These are phyloP conservation scores for Tapirus indicus DNA, from an alignment of 2,797 vertebrate genomes.

Conservation along the genomic window DNA sequence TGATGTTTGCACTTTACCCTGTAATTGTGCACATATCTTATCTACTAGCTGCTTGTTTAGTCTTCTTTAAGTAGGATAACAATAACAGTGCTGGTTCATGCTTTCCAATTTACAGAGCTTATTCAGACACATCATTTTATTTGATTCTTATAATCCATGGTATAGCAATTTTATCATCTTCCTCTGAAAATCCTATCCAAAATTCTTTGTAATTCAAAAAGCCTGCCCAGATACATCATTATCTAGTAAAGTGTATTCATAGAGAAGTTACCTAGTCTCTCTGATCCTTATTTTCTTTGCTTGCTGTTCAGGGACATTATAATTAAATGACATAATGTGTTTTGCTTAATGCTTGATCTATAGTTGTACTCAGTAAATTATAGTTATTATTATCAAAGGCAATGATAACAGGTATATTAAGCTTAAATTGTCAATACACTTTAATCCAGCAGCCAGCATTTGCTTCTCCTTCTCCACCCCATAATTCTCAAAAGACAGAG, in stretches of 20 bases:
- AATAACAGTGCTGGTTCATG: neutral
- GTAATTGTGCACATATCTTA: neutral
- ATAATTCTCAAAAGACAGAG: neutral
- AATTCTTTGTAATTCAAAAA: neutral
- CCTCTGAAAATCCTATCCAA: neutral
- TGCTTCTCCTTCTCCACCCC: neutral
- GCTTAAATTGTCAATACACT: neutral
- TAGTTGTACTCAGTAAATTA: neutral
- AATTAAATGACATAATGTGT: neutral
- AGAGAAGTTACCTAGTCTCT: neutral
- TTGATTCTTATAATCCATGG: neutral
- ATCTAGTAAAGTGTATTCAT: neutral
- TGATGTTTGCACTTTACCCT: neutral
- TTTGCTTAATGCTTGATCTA: neutral
- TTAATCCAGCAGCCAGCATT: neutral
- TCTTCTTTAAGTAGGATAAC: neutral
- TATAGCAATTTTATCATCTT: neutral
- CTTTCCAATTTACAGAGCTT: neutral
- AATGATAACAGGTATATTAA: neutral
- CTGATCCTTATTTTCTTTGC: neutral
- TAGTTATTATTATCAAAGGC: neutral
- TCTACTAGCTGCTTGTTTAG: neutral
- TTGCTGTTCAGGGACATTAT: neutral
- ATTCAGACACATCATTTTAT: neutral
- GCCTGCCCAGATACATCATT: neutral